Conservation (phyloP, 2,888 invertebrate genomes). For the Nowickia ferox region DNA sequence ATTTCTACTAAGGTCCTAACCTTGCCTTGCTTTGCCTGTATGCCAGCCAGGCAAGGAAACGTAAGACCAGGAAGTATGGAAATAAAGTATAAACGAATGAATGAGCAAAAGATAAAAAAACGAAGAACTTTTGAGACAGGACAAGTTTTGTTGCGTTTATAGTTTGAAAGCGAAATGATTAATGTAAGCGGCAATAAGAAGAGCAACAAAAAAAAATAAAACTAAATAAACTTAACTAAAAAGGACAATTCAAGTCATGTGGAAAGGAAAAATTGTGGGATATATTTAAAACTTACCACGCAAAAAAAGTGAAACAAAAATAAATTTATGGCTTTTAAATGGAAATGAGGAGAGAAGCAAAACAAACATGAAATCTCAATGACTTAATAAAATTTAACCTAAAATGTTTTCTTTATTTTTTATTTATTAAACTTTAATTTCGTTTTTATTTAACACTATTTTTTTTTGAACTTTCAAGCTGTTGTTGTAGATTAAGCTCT, state of each 20-base stretch:
- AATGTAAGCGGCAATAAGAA: constrained; percentile 50
- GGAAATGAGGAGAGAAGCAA: constrained; percentile 29
- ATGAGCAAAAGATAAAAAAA: constrained; percentile 37
- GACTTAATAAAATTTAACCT: constrained; percentile 28
- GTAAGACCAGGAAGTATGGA: constrained; percentile 55
- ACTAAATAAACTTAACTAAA: constrained; percentile 45
- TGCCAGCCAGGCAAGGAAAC: constrained; percentile 38
- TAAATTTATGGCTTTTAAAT: constrained; percentile 55
- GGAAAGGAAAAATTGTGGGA: constrained; percentile 73
- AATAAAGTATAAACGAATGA: constrained; percentile 60
- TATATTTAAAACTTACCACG: constrained; percentile 44
- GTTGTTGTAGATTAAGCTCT: constrained; percentile 7
- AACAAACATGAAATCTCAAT: constrained; percentile 39
- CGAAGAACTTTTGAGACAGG: constrained; percentile 61
- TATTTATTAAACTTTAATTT: constrained; percentile 24
- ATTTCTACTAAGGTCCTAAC: constrained; percentile 48
- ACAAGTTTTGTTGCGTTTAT: constrained; percentile 67
- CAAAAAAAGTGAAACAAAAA: constrained; percentile 25
- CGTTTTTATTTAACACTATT: background rate
- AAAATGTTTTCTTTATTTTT: constrained; percentile 24
- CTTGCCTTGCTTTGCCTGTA: constrained; percentile 46
- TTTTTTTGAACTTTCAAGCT: constrained; percentile 10
- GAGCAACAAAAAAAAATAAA: background rate
- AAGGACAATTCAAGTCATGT: constrained; percentile 73
- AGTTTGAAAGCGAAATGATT: constrained; percentile 70